Conservation (phyloP, 2,797 vertebrate genomes). For the Schizopygopsis pylzovi region DNA sequence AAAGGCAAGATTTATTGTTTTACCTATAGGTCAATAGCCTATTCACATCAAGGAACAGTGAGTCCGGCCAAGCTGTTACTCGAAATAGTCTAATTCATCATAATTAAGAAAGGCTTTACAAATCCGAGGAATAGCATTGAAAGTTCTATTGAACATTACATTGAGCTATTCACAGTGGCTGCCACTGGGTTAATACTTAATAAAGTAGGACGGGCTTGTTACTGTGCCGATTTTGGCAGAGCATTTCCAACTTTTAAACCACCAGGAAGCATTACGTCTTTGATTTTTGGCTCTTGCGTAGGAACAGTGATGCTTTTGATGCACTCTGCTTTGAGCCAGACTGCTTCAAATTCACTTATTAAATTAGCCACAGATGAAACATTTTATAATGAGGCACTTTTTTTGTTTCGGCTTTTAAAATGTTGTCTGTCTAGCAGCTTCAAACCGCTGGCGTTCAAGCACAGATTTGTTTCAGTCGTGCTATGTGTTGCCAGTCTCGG, state of each 20-base stretch:
- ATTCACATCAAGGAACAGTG: slow-evolving; percentile 60
- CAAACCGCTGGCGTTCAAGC: slow-evolving; percentile 27
- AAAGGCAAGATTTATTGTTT: slow-evolving; percentile 64
- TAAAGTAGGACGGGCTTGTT: slow-evolving; percentile 29
- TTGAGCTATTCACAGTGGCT: slow-evolving; percentile 36
- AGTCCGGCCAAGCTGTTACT: slow-evolving; percentile 51
- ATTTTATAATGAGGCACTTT: background rate
- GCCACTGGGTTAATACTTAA: slow-evolving; percentile 36
- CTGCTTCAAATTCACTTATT: slow-evolving; percentile 19
- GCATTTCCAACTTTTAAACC: slow-evolving; percentile 1
- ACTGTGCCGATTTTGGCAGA: background rate
- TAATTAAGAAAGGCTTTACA: slow-evolving; percentile 62
- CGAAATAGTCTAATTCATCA: slow-evolving; percentile 65
- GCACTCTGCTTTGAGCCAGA: background rate
- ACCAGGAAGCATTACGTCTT: background rate
- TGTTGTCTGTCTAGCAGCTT: background rate
- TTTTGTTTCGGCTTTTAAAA: slow-evolving; percentile 16
- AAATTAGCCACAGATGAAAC: slow-evolving; percentile 8
- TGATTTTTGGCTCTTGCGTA: background rate
- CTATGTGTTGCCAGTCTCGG: slow-evolving; percentile 27
- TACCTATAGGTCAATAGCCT: slow-evolving; percentile 64
- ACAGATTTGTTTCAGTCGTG: slow-evolving; percentile 46
- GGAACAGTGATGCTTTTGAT: background rate
- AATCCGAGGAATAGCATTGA: slow-evolving; percentile 55
- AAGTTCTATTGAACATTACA: slow-evolving; percentile 56